Conservation (phyloP, 2,113 vertebrate genomes). For the Myrmecophaga tridactyla region DNA sequence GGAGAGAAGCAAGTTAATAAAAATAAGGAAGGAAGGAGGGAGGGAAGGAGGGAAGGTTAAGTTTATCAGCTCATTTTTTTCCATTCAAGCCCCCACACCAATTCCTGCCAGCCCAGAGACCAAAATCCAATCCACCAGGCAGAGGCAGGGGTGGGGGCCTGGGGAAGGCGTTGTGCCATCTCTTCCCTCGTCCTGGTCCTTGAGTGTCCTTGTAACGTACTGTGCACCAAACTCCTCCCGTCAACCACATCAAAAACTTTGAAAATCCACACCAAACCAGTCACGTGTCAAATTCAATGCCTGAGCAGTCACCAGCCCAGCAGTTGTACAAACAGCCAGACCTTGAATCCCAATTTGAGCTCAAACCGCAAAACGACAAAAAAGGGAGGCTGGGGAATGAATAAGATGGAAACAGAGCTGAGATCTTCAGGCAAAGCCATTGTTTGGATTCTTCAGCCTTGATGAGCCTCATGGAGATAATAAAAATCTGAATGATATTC, state of each 20-base stretch:
- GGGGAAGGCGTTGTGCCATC: fast-evolving
- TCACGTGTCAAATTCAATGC: neutral
- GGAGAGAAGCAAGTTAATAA: neutral
- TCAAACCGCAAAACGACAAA: neutral
- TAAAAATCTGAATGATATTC: slow-evolving; percentile 59
- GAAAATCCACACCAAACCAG: neutral
- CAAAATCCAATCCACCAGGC: neutral
- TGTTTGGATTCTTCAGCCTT: slow-evolving; percentile 57
- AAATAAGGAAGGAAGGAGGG: neutral
- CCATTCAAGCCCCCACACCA: too few relatives aligned
- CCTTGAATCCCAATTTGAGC: slow-evolving; percentile 3
- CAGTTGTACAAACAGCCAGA: neutral
- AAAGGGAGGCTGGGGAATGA: slow-evolving; percentile 50
- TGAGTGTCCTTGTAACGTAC: neutral
- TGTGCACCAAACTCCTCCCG: neutral
- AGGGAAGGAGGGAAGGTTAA: neutral
- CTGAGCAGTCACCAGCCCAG: neutral
- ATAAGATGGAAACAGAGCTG: slow-evolving; percentile 31
- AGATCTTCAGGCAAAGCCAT: slow-evolving; percentile 57
- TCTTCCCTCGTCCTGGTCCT: neutral
- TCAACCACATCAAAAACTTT: neutral
- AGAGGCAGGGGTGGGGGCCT: neutral
- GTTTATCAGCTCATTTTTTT: too few relatives aligned
- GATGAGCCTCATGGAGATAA: slow-evolving; percentile 69
- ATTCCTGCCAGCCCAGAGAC: too few relatives aligned